A percentile compares a stretch with the other conserved stretches of the same genome.
These are phyloP conservation scores for Emydocephalus ijimae DNA, from an alignment of 2,113 vertebrate genomes.

Conservation along the genomic window DNA sequence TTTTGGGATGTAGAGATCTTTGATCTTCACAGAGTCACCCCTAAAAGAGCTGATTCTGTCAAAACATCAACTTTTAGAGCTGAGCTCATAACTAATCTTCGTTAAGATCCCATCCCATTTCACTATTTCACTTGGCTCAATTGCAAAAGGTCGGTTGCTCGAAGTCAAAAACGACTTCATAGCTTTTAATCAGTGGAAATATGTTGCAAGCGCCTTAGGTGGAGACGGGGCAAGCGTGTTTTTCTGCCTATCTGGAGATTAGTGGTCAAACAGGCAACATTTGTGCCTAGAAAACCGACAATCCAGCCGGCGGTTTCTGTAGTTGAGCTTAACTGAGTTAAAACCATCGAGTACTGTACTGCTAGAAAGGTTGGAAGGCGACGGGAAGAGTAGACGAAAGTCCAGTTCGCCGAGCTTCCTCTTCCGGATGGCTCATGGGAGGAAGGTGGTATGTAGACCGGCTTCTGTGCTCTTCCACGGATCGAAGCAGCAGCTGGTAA, in stretches of 20 bases:
- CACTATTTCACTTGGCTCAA: neutral
- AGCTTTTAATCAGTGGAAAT: neutral
- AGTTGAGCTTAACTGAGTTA: neutral
- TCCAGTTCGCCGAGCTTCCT: too few species aligned
- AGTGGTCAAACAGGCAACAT: too few species aligned
- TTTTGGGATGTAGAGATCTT: neutral
- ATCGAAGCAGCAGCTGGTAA: fast-evolving
- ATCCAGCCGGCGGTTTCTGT: too few species aligned
- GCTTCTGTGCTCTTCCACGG: neutral
- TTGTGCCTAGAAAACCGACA: too few species aligned
- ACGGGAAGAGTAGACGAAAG: neutral
- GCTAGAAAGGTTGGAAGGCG: neutral
- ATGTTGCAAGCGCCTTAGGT: neutral
- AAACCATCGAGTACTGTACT: neutral
- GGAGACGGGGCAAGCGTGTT: neutral
- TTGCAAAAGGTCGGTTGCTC: neutral
- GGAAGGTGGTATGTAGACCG: neutral
- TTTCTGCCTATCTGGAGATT: neutral
- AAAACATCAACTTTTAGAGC: too few species aligned
- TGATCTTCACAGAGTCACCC: neutral
- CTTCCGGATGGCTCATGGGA: neutral
- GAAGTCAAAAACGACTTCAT: neutral
- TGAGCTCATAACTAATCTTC: too few species aligned
- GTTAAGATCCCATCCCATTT: neutral
- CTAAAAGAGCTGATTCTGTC: neutral